phyloP scores from a whole-genome alignment of 2,888 invertebrate genomes.

The Chirona hameri region DNA sequence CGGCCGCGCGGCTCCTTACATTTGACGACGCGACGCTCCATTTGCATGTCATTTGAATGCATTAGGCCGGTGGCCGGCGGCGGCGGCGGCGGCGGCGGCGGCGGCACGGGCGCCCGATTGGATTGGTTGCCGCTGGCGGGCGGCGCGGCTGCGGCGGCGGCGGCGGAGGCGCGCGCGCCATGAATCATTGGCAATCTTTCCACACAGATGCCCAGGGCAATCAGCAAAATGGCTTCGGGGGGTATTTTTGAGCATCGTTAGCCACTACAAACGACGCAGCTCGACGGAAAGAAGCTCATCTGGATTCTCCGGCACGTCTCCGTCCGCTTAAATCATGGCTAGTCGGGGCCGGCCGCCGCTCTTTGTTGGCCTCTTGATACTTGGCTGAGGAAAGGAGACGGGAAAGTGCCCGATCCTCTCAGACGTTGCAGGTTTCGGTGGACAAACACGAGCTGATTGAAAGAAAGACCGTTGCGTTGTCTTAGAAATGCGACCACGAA shows the following conservation, averaged over 20 bases:
- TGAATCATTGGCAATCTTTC: conserved; percentile 28
- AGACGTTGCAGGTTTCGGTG: too few relatives aligned
- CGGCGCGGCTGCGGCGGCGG: not conserved
- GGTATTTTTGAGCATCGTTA: conserved; percentile 27
- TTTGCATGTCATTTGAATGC: conserved; percentile 26
- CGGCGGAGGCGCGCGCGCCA: not conserved
- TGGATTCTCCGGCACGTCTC: conserved; percentile 2
- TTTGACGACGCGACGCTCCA: conserved; percentile 1
- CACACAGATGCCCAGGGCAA: not conserved
- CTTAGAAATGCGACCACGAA: too few relatives aligned
- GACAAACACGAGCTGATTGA: too few relatives aligned
- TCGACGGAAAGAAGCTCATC: conserved; percentile 3
- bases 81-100: not conserved
- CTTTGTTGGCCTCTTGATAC: not conserved
- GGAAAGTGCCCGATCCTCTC: not conserved
- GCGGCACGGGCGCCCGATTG: not conserved
- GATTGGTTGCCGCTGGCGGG: not conserved
- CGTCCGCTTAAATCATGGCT: not conserved
- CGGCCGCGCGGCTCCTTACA: not conserved
- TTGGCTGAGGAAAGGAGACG: not conserved
- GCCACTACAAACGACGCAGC: not conserved
- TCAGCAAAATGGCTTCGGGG: conserved; percentile 23
- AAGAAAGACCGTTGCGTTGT: too few relatives aligned
- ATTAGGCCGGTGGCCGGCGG: not conserved
- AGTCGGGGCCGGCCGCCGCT: not conserved